Evolutionary conservation across 1,140 invertebrate genomes (phyloP).

Genomic region (Eciton burchellii): DNA sequence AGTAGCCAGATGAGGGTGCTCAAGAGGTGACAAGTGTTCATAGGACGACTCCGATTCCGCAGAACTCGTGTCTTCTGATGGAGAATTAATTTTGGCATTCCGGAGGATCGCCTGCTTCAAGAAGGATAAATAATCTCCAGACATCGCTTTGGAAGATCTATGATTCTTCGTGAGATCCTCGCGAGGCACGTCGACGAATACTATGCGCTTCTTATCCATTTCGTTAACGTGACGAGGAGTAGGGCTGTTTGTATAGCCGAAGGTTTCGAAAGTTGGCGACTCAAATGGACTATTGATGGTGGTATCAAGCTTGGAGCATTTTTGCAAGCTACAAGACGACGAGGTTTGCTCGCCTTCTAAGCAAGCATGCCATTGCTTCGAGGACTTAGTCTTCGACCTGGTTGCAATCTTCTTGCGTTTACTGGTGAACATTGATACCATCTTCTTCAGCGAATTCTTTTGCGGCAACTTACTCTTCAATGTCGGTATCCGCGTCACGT

Average conservation of each 20-base stretch:
- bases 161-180: constrained; percentile 64
- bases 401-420: constrained; percentile 55
- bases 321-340: constrained; percentile 33
- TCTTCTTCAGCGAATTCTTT: constrained; percentile 74
- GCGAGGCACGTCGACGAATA: constrained; percentile 71
- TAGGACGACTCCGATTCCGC: not conserved
- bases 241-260: no score
- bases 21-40: not conserved
- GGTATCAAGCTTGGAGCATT: not conserved
- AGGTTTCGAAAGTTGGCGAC: not conserved
- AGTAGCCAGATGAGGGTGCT: constrained; percentile 22
- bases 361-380: constrained; percentile 42
- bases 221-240: not conserved
- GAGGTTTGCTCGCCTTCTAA: constrained; percentile 73
- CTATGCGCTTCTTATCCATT: constrained; percentile 30
- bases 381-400: constrained; percentile 60
- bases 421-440: constrained; percentile 63
- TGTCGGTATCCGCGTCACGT: constrained; percentile 75
- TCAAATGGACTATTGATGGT: not conserved
- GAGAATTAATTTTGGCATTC: not conserved
- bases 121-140: constrained; percentile 8
- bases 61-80: not conserved
- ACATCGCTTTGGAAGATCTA: constrained; percentile 39
- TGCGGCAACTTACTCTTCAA: constrained; percentile 70
- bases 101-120: not conserved